These are phyloP conservation scores for Setipinna tenuifilis DNA, from an alignment of 2,797 vertebrate species.

Conservation along the genomic window DNA sequence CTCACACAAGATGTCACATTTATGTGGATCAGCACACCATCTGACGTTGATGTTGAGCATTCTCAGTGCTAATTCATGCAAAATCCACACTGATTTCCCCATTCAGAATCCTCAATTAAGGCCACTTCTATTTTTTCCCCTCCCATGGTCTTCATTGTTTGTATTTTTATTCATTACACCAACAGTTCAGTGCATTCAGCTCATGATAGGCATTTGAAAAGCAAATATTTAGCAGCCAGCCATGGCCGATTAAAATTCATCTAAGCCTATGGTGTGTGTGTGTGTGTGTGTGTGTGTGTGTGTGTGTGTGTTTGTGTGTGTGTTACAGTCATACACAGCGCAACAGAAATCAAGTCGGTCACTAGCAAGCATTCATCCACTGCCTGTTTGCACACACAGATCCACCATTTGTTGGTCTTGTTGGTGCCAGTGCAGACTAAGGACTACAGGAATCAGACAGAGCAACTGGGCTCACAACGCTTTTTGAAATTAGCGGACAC, in stretches of 20 bases:
- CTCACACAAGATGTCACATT: not conserved
- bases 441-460: not conserved
- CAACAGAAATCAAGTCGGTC: conserved; percentile 8
- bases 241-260: conserved; percentile 59
- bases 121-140: not conserved
- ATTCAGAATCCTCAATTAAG: conserved; percentile 18
- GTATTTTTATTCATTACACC: conserved; percentile 46
- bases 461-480: not conserved
- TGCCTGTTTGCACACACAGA: conserved; percentile 25
- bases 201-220: conserved; percentile 48
- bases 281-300: too few species aligned
- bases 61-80: not conserved
- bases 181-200: conserved; percentile 45
- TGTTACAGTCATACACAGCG: not conserved
- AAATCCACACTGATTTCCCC: conserved; percentile 4
- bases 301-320: not conserved
- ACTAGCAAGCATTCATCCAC: conserved; percentile 2
- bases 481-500: conserved; percentile 34
- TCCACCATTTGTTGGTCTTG: not conserved
- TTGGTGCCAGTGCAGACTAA: not conserved
- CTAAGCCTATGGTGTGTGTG: conserved; percentile 27
- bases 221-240: conserved; percentile 49
- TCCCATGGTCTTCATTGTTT: conserved; percentile 34
- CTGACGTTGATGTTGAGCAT: not conserved
- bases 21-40: not conserved